Base-by-base conservation (phyloP, 2,888 invertebrate genomes). In the Chymomyza amoena region DNA sequence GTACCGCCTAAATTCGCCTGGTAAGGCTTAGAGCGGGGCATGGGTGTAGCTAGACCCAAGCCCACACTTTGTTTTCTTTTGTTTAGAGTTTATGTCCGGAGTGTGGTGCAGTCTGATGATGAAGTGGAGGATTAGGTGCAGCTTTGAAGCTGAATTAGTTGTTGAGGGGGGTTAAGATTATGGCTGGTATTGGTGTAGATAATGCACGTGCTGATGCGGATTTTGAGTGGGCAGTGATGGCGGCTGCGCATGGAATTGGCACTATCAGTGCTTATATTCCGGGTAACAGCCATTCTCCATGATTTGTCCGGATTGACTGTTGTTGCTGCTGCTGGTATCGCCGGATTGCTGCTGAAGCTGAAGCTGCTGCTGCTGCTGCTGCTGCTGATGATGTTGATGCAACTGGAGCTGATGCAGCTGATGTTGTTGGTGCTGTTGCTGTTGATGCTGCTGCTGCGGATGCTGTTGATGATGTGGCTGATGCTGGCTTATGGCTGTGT, bases 191-290 rank as follows among this genome's bases (percentile, higher is more conserved):
- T 28, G 15, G 13, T 25, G 32, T 32, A 20, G 39, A 13, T 18
- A 61, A 69, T 60, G 72, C 25, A 59, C 66, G 45, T 61, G 51
- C 64, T 62, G 67, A 39, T 56, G 65, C 28, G 69, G 66, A 28
- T 68, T 66, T 5, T 65, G 72, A 25, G 25, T 25, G 45, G 66
- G 67, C 66, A 70, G 70, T 64, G 78, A 77, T 50, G 74, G 77
- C 61, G 75, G 74, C 66, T 72, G 68, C 66, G 32, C 32, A 67
- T 74, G 61, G 60, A 70, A 69, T 52, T 77, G 81, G 79, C 89
- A 91, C 90, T 92, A 94, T 95, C 94, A 95, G 94, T 95, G 95
- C 93, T 94, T 95, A 93, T 95, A 95, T 93, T 95, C 95, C 91
- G 95, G 95, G 93, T 94, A 95, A 84, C 94, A 93, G 88, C 94